These are phyloP conservation scores for Leucoptera coffeella DNA, from an alignment of 2,888 invertebrate species.

Conservation along the genomic window DNA sequence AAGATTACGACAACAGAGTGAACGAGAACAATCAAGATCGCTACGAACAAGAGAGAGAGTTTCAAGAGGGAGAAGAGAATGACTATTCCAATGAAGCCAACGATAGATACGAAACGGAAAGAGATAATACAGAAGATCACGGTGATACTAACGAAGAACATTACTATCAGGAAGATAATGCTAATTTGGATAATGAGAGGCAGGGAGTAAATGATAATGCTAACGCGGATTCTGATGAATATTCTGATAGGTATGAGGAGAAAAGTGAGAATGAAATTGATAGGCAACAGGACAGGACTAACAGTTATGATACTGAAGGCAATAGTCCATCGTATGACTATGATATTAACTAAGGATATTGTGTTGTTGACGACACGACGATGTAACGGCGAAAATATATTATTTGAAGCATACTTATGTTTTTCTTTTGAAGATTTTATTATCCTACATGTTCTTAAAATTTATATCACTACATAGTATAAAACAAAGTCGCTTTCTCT, in stretches of 20 bases:
- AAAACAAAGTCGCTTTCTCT: too few species aligned
- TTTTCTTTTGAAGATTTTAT: too few species aligned
- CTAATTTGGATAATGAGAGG: conserved; percentile 6
- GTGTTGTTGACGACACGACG: too few species aligned
- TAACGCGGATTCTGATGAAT: conserved; percentile 8
- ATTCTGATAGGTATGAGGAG: conserved; percentile 11
- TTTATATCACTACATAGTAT: too few species aligned
- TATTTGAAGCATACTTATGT: too few species aligned
- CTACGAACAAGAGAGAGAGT: conserved; percentile 13
- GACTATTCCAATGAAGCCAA: conserved; percentile 12
- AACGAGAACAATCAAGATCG: conserved; percentile 11
- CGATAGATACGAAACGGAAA: conserved; percentile 12
- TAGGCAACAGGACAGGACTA: conserved; percentile 11
- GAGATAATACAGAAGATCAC: conserved; percentile 11
- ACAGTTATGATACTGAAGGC: conserved; percentile 11
- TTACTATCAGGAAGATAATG: conserved; percentile 8
- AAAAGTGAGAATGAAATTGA: conserved; percentile 11
- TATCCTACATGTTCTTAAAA: too few species aligned
- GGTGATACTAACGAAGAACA: conserved; percentile 12
- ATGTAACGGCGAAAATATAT: too few species aligned
- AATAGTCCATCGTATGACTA: conserved; percentile 13
- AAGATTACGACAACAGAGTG: conserved; percentile 8
- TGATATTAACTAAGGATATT: too few species aligned
- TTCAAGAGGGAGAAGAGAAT: conserved; percentile 11
- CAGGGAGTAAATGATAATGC: conserved; percentile 6